Base-by-base conservation (phyloP, 2,888 invertebrate genomes). In the Drosophila rellima region DNA sequence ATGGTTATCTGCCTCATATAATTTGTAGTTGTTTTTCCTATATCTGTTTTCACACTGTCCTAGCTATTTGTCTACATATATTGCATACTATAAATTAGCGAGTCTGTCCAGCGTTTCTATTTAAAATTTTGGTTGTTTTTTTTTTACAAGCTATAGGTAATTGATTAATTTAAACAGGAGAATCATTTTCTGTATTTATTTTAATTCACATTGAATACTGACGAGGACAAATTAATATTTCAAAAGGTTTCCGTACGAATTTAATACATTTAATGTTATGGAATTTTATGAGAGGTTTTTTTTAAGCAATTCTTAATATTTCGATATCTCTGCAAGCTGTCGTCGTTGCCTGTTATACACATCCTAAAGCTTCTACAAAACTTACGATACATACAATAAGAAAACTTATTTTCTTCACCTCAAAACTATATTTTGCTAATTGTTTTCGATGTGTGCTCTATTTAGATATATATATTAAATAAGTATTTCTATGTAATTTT, bases 1-100 rank as follows among this genome's bases (percentile, higher is more conserved):
- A 72, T 67, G 39, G 37, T 52, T 60, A 35, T 55, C 73, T 70
- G 73, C 62, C 70, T 86, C 70, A 67, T 72, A 65, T 82, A 31
- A 78, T 82, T 82, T 85, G 75, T 84, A 85, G 80, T 64, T 17
- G 10, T 60, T 66, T 40, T 37, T 26, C 15, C 40, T 20, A 11
- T 18, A 17, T 33, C 35, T 51, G 18, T 73, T 37, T 8, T 52
- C 48, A 48, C 45, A 60, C 40, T 66, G 17, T 65, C 35, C 52
- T 47, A 50, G 20, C 29, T 48, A 40, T 67, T 8, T 69, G 56
- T 65, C 39, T 47, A 68, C 47, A 37, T n/a, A n/a, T n/a, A n/a
- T n/a, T n/a, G 26, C 17, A 26, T n/a, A 23, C 20, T n/a, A 17
- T 18, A 13, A 37, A 35, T 26, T 35, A 42, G 40, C 11, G 17